Evolutionary conservation across 2,113 vertebrate genomes (phyloP).

Genomic region (Hyla sarda): DNA sequence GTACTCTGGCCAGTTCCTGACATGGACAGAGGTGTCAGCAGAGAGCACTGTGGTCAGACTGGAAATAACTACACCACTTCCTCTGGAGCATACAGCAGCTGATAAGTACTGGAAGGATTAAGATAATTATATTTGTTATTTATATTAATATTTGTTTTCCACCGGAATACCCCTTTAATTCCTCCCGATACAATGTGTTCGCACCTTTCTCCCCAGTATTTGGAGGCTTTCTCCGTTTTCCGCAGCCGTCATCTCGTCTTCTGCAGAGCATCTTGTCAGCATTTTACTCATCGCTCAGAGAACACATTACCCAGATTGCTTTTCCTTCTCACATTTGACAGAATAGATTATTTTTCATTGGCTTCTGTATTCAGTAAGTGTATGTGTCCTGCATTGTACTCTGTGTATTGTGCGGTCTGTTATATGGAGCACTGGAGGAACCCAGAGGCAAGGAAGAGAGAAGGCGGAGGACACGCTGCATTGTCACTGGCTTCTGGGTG

Average conservation of each 20-base stretch:
- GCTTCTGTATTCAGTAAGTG: slow-evolving; percentile 1
- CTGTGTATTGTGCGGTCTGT: slow-evolving; percentile 1
- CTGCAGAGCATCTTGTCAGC: not conserved
- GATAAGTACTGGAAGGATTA: too few species aligned
- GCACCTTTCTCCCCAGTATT: not conserved
- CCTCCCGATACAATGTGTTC: not conserved
- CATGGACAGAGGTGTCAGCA: too few species aligned
- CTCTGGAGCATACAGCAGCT: too few species aligned
- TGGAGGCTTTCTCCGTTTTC: not conserved
- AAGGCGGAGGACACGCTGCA: not conserved
- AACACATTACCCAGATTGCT: slow-evolving; percentile 17
- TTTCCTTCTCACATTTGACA: slow-evolving; percentile 19
- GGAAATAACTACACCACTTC: too few species aligned
- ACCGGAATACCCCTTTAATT: not conserved
- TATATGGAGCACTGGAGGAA: slow-evolving; percentile 3
- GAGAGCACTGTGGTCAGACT: too few species aligned
- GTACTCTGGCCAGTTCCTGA: too few species aligned
- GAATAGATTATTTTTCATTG: slow-evolving; percentile 5
- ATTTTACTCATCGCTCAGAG: slow-evolving; percentile 4
- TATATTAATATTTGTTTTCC: too few species aligned
- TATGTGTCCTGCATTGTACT: not conserved
- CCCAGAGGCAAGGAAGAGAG: slow-evolving; percentile 36
- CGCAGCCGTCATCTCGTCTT: not conserved
- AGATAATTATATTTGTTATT: too few species aligned
- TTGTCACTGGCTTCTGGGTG: not conserved